Evolutionary conservation across 2,113 vertebrate species (phyloP).

Genomic region (human (Homo sapiens)): GRCh38 chr2:161006501-161007000

Average conservation of each 20-base stretch:
- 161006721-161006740: background rate
- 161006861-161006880: too few species aligned
- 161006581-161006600: background rate
- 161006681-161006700: background rate
- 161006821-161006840: background rate
- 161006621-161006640: constrained; percentile 11
- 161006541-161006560: constrained; percentile 50
- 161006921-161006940: too few species aligned
- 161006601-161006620: background rate
- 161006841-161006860: background rate
- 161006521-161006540: constrained; percentile 14
- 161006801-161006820: background rate
- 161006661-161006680: background rate
- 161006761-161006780: background rate
- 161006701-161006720: background rate
- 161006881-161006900: too few species aligned
- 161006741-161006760: background rate
- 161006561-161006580: constrained; percentile 5
- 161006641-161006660: background rate
- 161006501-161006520: background rate
- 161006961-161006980: too few species aligned
- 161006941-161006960: too few species aligned
- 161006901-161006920: too few species aligned
- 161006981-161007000: too few species aligned
- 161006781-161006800: background rate